Evolutionary conservation across 1,140 invertebrate species (phyloP), one percentile per base, ranked within the genome.

Genomic region (Drosophila micromelanica): DNA sequence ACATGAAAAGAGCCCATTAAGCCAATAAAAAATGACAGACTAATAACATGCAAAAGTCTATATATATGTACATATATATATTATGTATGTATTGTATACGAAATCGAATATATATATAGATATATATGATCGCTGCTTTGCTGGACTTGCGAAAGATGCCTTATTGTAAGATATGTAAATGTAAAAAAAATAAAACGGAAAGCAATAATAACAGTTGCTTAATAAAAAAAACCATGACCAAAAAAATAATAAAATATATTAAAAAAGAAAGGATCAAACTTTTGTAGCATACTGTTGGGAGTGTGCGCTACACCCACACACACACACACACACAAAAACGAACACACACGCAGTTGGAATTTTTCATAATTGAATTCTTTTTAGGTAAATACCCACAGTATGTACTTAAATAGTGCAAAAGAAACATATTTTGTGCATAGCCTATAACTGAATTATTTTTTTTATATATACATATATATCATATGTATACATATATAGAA

Each of bases 181-280:
- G 13, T 4, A 20, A 5, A 55, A 7, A 3, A 20, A 52, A 2
- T 12, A 12, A n/a, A 61, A 60, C 48, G 23, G 23, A 59, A 73
- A 73, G 70, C 70, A 73, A 73, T 73, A 73, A 73, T 73, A 73
- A 67, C 37, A 13, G 23, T 60, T 54, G 70, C 63, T 45, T 6
- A 30, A 7, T 27, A 57, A 30, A 30, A 30, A 30, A 43, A 9
- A 46, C 55, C 63, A 73, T 54, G 63, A 67, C 62, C 70, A 73
- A 67, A 45, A 23, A 30, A 6, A 27, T 27, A 27, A 0, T 1
- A 0, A 27, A 6, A 6, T 6, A 27, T 23, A 3, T 23, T 0
- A 2, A 68, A 67, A 45, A 2, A 68, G 60, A 45, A 23, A 23
- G 20, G 20, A 23, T 23, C 23, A 17, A 38, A 55, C 32, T 13